Percentiles rank a stretch among this genome's conserved stretches.
Conservation (phyloP, 1,140 invertebrate genomes). For the Ooceraea biroi region DNA sequence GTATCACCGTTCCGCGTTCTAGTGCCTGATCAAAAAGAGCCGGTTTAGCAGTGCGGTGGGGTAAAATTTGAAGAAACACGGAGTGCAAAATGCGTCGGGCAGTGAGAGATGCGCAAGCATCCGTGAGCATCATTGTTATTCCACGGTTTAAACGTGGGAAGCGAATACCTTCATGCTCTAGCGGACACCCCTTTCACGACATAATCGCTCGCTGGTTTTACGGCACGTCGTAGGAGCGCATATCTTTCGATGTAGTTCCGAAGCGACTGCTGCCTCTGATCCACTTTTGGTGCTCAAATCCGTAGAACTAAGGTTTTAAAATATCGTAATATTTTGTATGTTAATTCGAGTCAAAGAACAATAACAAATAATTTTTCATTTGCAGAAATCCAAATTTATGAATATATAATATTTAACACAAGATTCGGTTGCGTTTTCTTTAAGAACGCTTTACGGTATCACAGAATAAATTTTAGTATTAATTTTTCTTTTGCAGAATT, state of each 20-base stretch:
- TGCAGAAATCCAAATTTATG: neutral
- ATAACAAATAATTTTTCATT: neutral
- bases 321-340: neutral
- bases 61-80: slow-evolving; percentile 28
- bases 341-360: neutral
- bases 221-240: neutral
- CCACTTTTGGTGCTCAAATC: neutral
- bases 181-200: slow-evolving; percentile 45
- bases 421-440: neutral
- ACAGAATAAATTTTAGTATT: neutral
- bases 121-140: slow-evolving; percentile 61
- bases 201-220: slow-evolving; percentile 34
- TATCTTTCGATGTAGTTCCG: slow-evolving; percentile 3
- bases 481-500: too few relatives aligned
- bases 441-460: neutral
- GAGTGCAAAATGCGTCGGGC: neutral
- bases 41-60: slow-evolving; percentile 6
- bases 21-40: slow-evolving; percentile 29
- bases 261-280: neutral
- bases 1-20: slow-evolving; percentile 1
- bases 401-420: neutral
- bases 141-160: slow-evolving; percentile 62
- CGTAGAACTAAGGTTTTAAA: neutral
- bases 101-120: slow-evolving; percentile 22
- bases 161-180: slow-evolving; percentile 59